Percentiles rank a stretch among this genome's conserved stretches.
These are phyloP conservation scores for Dicyrtomina minuta DNA, from an alignment of 2,888 invertebrate species.

Conservation along the genomic window DNA sequence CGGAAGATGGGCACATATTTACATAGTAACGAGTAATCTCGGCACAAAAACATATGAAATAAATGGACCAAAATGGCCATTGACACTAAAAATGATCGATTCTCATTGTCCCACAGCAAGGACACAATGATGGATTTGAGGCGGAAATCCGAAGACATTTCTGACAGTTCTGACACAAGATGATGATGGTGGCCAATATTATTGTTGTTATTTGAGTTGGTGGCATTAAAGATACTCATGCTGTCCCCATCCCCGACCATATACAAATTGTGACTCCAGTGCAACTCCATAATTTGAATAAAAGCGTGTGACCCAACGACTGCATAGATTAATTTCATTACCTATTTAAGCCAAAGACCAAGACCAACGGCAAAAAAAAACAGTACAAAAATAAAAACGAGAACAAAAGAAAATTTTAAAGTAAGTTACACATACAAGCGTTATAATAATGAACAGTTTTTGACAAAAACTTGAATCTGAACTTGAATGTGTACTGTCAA, in stretches of 20 bases:
- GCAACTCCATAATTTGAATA: not conserved
- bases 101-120: constrained; percentile 16
- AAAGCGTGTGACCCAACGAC: not conserved
- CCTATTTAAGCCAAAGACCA: constrained; percentile 6
- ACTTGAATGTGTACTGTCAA: no score
- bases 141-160: no score
- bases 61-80: constrained; percentile 25
- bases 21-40: not conserved
- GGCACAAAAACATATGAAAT: constrained; percentile 1
- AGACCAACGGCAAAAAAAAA: no score
- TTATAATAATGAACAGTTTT: no score
- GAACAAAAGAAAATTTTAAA: no score
- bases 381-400: no score
- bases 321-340: constrained; percentile 1
- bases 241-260: no score
- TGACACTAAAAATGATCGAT: not conserved
- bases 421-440: not conserved
- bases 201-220: no score
- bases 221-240: no score
- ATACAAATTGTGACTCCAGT: not conserved
- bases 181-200: no score
- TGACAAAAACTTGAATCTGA: no score
- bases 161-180: no score
- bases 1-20: not conserved
- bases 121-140: constrained; percentile 1